Conservation (phyloP, 2,797 vertebrate genomes). For the Arvicola amphibius region DNA sequence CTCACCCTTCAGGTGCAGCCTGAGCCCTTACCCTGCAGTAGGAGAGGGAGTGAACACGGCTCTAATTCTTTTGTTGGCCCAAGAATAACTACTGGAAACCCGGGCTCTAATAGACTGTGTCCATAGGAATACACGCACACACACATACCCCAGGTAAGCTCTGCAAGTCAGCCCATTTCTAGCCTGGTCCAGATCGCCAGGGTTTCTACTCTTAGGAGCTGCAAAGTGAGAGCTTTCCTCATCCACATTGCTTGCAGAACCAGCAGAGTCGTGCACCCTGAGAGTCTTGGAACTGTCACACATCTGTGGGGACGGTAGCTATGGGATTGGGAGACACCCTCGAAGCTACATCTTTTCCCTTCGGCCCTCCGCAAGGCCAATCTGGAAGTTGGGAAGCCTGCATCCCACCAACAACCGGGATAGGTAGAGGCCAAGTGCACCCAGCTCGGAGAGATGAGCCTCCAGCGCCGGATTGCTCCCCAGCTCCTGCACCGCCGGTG, state of each 20-base stretch:
- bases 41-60: not conserved
- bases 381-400: conserved; percentile 54
- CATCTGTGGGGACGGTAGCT: not conserved
- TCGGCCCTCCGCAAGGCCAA: not conserved
- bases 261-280: not conserved
- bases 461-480: not conserved
- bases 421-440: conserved; percentile 19
- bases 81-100: not conserved
- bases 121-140: not conserved
- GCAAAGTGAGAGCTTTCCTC: not conserved
- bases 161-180: not conserved
- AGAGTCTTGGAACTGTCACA: conserved; percentile 6
- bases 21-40: not conserved
- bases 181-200: not conserved
- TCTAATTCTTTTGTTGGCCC: not conserved
- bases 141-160: not conserved
- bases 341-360: not conserved
- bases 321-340: conserved; percentile 35
- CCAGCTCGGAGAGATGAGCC: not conserved
- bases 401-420: not conserved
- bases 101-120: not conserved
- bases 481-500: not conserved
- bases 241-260: not conserved
- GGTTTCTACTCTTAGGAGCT: not conserved
- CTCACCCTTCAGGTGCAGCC: not conserved